Percentiles rank a stretch among this genome's conserved stretches.
Conservation (phyloP, 2,888 invertebrate genomes). For the Imbricaverruca yamaguchii region DNA sequence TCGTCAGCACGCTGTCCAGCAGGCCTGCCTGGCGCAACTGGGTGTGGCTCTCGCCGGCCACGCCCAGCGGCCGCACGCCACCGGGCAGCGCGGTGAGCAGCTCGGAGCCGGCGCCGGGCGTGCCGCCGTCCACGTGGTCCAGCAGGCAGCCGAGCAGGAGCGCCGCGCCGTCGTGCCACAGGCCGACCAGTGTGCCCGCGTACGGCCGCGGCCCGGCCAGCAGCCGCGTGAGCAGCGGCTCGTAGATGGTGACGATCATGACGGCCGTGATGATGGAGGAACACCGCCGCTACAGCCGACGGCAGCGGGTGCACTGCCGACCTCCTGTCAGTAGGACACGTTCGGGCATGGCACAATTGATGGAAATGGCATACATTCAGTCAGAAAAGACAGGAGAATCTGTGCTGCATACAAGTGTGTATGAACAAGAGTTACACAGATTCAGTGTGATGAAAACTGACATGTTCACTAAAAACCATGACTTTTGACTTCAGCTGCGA, state of each 20-base stretch:
- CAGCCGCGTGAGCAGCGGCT: conserved; percentile 15
- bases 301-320: too few relatives aligned
- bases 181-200: conserved; percentile 15
- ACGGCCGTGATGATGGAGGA: too few relatives aligned
- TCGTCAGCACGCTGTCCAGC: not conserved
- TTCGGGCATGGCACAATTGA: too few relatives aligned
- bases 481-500: too few relatives aligned
- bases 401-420: too few relatives aligned
- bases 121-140: conserved; percentile 11
- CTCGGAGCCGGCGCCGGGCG: not conserved
- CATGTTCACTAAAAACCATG: too few relatives aligned
- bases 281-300: too few relatives aligned
- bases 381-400: too few relatives aligned
- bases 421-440: too few relatives aligned
- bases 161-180: not conserved
- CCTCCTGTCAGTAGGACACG: too few relatives aligned
- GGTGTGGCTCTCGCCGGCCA: not conserved
- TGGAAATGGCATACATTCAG: too few relatives aligned
- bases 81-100: conserved; percentile 11
- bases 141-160: conserved; percentile 11
- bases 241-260: conserved; percentile 5
- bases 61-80: not conserved
- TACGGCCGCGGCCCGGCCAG: not conserved
- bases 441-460: too few relatives aligned
- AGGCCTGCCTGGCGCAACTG: not conserved